These are phyloP conservation scores for Harpagoxenus sublaevis DNA, from an alignment of 2,888 invertebrate species.

Conservation along the genomic window DNA sequence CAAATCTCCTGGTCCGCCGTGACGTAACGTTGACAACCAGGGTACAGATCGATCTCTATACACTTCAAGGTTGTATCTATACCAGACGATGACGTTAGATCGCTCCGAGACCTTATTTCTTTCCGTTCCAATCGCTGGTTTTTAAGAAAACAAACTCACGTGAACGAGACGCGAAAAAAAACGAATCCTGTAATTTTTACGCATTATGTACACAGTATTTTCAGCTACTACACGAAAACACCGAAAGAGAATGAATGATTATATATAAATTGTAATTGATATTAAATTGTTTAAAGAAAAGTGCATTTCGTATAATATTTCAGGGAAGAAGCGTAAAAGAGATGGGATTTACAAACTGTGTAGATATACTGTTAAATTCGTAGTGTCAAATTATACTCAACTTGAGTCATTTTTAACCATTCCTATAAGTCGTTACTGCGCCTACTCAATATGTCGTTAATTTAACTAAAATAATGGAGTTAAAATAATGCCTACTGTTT, in stretches of 20 bases:
- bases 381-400: no score
- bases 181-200: neutral
- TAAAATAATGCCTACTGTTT: no score
- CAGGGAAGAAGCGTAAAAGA: neutral
- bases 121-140: neutral
- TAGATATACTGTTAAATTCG: neutral
- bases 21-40: conserved; percentile 35
- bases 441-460: no score
- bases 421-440: no score
- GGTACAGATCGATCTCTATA: conserved; percentile 17
- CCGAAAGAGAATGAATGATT: neutral
- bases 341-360: neutral
- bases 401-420: no score
- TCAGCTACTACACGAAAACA: neutral
- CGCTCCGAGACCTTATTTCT: conserved; percentile 47
- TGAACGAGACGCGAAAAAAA: neutral
- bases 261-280: neutral
- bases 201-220: neutral
- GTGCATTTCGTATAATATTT: neutral
- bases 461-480: no score
- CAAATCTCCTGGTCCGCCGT: neutral
- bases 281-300: neutral
- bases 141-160: neutral
- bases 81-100: conserved; percentile 65
- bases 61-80: conserved; percentile 56